Conservation (phyloP, 2,888 invertebrate genomes). For the Nysson spinosus region DNA sequence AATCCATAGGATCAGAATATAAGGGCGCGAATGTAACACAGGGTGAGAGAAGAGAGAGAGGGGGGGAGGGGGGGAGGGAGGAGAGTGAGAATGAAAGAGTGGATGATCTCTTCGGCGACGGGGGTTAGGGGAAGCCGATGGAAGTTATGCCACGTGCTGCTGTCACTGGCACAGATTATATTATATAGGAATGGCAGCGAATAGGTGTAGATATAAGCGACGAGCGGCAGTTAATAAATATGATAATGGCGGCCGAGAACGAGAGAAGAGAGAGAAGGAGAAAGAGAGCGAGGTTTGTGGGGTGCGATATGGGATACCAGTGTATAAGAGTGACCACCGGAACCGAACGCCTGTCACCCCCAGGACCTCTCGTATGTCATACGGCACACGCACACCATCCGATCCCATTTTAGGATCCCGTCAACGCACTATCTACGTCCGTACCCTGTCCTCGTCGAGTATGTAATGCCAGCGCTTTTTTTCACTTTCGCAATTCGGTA, state of each 20-base stretch:
- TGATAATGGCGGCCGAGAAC: constrained; percentile 71
- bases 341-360: constrained; percentile 73
- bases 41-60: constrained; percentile 14
- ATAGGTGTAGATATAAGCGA: constrained; percentile 75
- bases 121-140: constrained; percentile 37
- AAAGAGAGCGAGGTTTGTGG: constrained; percentile 49
- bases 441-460: too few species aligned
- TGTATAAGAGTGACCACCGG: constrained; percentile 76
- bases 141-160: constrained; percentile 72
- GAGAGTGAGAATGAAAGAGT: too few species aligned
- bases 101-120: too few species aligned
- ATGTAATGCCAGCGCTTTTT: too few species aligned
- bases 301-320: constrained; percentile 67
- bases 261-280: constrained; percentile 53
- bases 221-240: constrained; percentile 76
- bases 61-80: constrained; percentile 19
- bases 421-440: too few species aligned
- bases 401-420: too few species aligned
- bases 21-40: constrained; percentile 20
- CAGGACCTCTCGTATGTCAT: constrained; percentile 73
- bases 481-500: too few species aligned
- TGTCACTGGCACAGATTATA: constrained; percentile 76
- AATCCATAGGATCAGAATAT: constrained; percentile 48
- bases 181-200: constrained; percentile 75
- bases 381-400: constrained; percentile 48